Percentiles rank a stretch among this genome's conserved stretches.
These are phyloP conservation scores for Cryptocheilus praepositus DNA, from an alignment of 2,888 invertebrate genomes.

Conservation along the genomic window DNA sequence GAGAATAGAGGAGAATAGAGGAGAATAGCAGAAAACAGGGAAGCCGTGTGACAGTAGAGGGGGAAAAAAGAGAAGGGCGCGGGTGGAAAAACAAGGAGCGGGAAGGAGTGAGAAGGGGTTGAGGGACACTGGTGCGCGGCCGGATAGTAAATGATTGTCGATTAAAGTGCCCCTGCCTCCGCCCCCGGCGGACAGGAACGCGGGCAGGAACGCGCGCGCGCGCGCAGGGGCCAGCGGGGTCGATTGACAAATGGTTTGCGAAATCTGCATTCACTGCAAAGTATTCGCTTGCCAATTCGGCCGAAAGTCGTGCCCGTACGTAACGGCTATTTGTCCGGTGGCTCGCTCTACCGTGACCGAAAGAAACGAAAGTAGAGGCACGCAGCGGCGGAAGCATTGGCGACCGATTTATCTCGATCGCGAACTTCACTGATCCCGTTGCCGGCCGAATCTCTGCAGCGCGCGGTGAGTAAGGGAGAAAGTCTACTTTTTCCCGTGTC, in stretches of 20 bases:
- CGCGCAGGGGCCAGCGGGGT: conserved; percentile 30
- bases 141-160: conserved; percentile 69
- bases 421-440: too few relatives aligned
- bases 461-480: not conserved
- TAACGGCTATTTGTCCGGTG: conserved; percentile 55
- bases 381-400: conserved; percentile 2
- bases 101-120: conserved; percentile 17
- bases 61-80: conserved; percentile 26
- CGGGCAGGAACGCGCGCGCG: conserved; percentile 37
- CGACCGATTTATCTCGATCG: conserved; percentile 33
- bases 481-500: too few relatives aligned
- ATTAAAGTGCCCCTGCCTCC: conserved; percentile 65
- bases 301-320: conserved; percentile 53
- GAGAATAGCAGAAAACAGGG: conserved; percentile 8
- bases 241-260: conserved; percentile 70
- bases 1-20: too few relatives aligned
- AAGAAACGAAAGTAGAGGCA: conserved; percentile 46
- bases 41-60: conserved; percentile 10
- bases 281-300: conserved; percentile 61
- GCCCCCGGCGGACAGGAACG: conserved; percentile 4
- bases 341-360: conserved; percentile 47
- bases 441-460: too few relatives aligned
- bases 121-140: conserved; percentile 32
- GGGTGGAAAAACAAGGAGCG: conserved; percentile 27
- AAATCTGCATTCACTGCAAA: conserved; percentile 69